Evolutionary conservation across 2,888 invertebrate species (phyloP).

Genomic region (Drosophila hamatofila): DNA sequence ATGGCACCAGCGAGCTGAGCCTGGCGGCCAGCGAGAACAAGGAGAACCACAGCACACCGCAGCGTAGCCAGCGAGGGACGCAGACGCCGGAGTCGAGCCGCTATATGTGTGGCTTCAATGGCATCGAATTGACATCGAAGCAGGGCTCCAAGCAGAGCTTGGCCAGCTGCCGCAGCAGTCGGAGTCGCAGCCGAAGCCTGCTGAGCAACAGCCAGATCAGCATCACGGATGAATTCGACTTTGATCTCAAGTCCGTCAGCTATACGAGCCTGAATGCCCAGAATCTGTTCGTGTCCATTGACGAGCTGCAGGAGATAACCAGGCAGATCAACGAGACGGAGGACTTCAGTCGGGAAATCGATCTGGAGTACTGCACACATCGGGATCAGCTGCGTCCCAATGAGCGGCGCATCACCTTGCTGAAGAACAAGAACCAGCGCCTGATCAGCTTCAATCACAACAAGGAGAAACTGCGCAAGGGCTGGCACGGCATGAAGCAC

Average conservation of each 20-base stretch:
- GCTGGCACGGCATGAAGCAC: constrained; percentile 85
- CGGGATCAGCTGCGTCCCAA: constrained; percentile 84
- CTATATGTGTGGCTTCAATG: constrained; percentile 67
- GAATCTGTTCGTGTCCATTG: constrained; percentile 84
- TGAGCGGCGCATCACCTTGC: constrained; percentile 84
- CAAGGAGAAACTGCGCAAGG: constrained; percentile 83
- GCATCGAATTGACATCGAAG: constrained; percentile 65
- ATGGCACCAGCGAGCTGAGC: constrained; percentile 68
- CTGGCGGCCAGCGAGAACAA: constrained; percentile 73
- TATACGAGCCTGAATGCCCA: constrained; percentile 84
- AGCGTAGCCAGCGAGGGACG: constrained; percentile 7
- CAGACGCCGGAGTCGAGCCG: background rate
- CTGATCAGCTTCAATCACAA: constrained; percentile 83
- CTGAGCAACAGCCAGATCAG: constrained; percentile 47
- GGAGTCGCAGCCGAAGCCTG: constrained; percentile 26
- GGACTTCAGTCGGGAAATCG: constrained; percentile 83
- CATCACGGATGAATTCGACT: constrained; percentile 81
- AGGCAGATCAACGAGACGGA: constrained; percentile 85
- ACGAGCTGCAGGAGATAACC: constrained; percentile 85
- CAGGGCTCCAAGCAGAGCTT: constrained; percentile 78
- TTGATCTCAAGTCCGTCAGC: constrained; percentile 84
- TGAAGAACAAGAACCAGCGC: constrained; percentile 84
- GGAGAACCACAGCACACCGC: constrained; percentile 64
- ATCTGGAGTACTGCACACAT: constrained; percentile 85
- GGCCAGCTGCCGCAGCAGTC: constrained; percentile 55